phyloP scores from a whole-genome alignment of 2,888 invertebrate genomes.

The Venustoraphidia nigricollis region DNA sequence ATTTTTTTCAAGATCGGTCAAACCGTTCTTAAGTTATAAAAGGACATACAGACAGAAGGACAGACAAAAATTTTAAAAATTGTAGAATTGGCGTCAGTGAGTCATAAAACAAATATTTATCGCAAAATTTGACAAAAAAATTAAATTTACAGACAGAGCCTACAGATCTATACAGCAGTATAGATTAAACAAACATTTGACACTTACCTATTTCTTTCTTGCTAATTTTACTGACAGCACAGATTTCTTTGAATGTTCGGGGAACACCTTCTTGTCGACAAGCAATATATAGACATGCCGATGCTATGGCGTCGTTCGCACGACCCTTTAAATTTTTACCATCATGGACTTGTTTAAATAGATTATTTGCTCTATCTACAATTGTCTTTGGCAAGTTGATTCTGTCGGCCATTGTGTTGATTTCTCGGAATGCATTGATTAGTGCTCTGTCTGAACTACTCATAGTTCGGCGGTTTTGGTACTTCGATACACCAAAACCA shows the following conservation, averaged over 20 bases:
- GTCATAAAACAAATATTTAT: too few relatives aligned
- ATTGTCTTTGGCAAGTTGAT: constrained; percentile 95
- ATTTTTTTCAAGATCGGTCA: too few relatives aligned
- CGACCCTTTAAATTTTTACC: constrained; percentile 86
- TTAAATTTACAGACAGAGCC: too few relatives aligned
- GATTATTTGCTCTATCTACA: constrained; percentile 87
- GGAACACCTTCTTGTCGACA: constrained; percentile 98
- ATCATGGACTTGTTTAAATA: constrained; percentile 97
- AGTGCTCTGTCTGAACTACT: constrained; percentile 91
- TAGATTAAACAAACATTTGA: too few relatives aligned
- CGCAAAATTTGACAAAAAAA: too few relatives aligned
- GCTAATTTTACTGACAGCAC: constrained; percentile 96
- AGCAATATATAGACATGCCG: constrained; percentile 96
- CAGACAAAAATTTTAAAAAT: too few relatives aligned
- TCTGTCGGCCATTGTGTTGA: constrained; percentile 94
- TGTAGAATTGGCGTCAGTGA: too few relatives aligned
- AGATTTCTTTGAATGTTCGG: constrained; percentile 97
- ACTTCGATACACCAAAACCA: constrained; percentile 65
- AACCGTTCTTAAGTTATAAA: too few relatives aligned
- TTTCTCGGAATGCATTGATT: constrained; percentile 92
- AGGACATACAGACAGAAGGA: too few relatives aligned
- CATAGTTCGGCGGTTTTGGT: constrained; percentile 62
- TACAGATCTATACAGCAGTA: too few relatives aligned
- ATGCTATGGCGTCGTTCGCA: constrained; percentile 95
- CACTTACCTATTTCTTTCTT: constrained; percentile 88